Base-by-base conservation (phyloP, 2,113 vertebrate species). In the Pluvialis apricaria region DNA sequence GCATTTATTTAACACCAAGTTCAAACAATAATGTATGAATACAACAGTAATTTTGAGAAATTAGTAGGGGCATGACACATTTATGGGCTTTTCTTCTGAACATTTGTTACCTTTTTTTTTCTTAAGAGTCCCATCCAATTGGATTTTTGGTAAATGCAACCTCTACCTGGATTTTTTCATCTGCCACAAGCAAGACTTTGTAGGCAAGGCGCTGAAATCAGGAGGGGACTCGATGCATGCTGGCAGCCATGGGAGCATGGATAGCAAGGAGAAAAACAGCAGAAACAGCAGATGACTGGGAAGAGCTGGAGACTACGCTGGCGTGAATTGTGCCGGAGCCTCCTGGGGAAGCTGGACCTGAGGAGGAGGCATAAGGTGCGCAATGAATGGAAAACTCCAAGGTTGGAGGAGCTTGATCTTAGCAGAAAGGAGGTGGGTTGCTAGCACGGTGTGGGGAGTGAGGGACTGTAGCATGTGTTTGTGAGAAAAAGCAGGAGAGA, bases 291-390 rank as follows among this genome's bases (percentile, higher is more conserved):
- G 44, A 47, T 71, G 55, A 36, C 36, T 51, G 57, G 24, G 45
- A 82, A 57, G 31, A 62, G 26, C 51, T 68, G 66, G 66, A 88
- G 31, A 9, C 26, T n/a, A 4, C 0, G 0, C 1, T 31, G 19
- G 4, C 4, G 3, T 38, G 65, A 45, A 11, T 13, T 8, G 21
- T 6, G 31, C 24, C 0, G 0, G 45, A 78, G 28, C 15, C 60
- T 87, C 38, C 26, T 60, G 51, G 52, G 6, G 34, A 71, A 78
- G 44, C 32, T 51, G 58, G 54, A 36, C 20, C 36, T 1, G 0
- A 51, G 47, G 17, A 31, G 25, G 22, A 62, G 20, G 31, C 3
- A 1, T 75, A 42, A 66, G 36, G 15, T 4, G 2, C 15, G 20
- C 13, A 15, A 22, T 65, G 75, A 42, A 57, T 16, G 7, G 36